These are phyloP conservation scores for Carduelis carduelis DNA, from an alignment of 2,797 vertebrate species.

Conservation along the genomic window DNA sequence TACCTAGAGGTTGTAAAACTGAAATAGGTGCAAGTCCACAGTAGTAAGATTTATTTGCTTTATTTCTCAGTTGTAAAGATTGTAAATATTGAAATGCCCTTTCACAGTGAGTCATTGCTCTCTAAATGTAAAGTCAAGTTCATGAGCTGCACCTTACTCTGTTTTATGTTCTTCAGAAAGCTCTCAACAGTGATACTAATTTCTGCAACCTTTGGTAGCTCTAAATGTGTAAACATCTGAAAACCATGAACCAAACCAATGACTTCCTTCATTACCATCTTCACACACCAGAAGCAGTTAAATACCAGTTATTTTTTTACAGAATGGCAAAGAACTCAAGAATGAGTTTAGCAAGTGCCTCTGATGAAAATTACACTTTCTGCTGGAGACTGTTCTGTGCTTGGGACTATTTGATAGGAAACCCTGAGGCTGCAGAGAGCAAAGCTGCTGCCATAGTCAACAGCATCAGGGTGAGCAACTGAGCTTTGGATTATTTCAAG, in stretches of 20 bases:
- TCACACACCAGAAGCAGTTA: not conserved
- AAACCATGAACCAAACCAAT: not conserved
- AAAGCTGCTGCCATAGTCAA: constrained; percentile 96
- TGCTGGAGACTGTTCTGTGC: constrained; percentile 98
- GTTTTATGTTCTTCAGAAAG: not conserved
- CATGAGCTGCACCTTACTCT: not conserved
- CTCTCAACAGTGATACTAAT: not conserved
- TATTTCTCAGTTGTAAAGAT: not conserved
- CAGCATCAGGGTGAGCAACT: constrained; percentile 87
- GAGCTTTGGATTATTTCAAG: not conserved
- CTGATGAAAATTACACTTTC: constrained; percentile 95
- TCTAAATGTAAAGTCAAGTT: not conserved
- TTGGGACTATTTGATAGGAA: constrained; percentile 98
- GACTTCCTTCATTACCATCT: not conserved
- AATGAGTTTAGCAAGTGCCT: constrained; percentile 90
- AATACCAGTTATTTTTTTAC: not conserved
- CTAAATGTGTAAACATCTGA: not conserved
- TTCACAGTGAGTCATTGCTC: not conserved
- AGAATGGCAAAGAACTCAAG: constrained; percentile 98
- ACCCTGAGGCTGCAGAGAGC: constrained; percentile 94
- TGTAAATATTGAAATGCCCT: not conserved
- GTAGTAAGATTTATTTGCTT: not conserved
- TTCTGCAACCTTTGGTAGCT: not conserved
- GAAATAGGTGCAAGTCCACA: not conserved
- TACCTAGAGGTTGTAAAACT: not conserved